Percentiles rank a stretch among this genome's conserved stretches.
These are phyloP conservation scores for Hermetia illucens DNA, from an alignment of 1,140 invertebrate species.

Conservation along the genomic window DNA sequence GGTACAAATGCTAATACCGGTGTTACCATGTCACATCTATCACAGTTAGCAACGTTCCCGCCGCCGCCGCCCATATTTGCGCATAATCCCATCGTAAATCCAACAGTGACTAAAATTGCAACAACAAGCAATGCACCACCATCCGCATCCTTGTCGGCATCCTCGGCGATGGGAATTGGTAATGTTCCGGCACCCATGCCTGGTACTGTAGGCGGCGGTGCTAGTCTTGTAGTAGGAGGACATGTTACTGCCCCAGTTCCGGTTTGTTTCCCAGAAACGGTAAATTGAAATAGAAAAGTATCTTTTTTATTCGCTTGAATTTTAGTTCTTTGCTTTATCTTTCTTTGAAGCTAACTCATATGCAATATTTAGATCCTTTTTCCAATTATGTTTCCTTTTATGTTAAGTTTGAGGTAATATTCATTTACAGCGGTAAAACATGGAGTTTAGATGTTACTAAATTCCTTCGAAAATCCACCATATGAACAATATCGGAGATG, in stretches of 20 bases:
- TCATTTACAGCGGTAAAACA: not conserved
- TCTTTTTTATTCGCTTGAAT: no score
- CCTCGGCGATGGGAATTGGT: constrained; percentile 17
- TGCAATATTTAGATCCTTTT: not conserved
- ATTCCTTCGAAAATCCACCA: no score
- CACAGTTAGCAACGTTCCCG: constrained; percentile 28
- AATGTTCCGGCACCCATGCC: no score
- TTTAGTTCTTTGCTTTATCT: no score
- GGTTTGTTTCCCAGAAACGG: constrained; percentile 4
- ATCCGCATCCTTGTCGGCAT: constrained; percentile 2
- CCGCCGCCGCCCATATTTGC: constrained; percentile 28
- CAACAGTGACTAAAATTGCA: constrained; percentile 18
- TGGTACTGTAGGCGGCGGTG: constrained; percentile 16
- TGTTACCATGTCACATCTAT: constrained; percentile 32
- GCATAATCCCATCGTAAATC: constrained; percentile 1
- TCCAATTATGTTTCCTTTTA: not conserved
- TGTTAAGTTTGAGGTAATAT: not conserved
- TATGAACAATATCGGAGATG: no score
- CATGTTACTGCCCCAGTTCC: constrained; percentile 7
- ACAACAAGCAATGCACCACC: constrained; percentile 11
- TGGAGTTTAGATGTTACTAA: not conserved
- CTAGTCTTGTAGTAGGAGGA: constrained; percentile 13
- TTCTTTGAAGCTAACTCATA: constrained; percentile 1
- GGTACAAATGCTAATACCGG: constrained; percentile 25
- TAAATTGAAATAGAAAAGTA: constrained; percentile 6